Evolutionary conservation across 2,113 vertebrate genomes (phyloP), one percentile per base, ranked within the genome.

Genomic region (Hirundichthys speculiger): DNA sequence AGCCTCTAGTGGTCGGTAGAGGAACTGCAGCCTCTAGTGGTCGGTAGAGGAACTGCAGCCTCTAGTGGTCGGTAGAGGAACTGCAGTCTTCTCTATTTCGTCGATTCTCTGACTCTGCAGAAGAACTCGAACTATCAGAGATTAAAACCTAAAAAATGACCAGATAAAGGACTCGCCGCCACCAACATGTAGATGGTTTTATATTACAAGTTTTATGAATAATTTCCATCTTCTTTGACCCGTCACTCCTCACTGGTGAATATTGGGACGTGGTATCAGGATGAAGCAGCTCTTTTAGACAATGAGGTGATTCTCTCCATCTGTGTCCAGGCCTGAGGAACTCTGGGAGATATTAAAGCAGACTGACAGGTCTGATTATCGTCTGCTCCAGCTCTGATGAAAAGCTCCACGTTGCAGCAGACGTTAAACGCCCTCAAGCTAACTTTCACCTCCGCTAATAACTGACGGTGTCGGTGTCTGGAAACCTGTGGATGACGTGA

Each of bases 351-450:
- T 90, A 91, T 89, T 90, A 90, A 90, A 83, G 65, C 56, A 30
- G 80, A 86, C 73, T 80, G 88, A 91, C 86, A 90, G 88, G 88
- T 89, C 82, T 87, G 84, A 81, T 90, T 86, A 86, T 89, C 89
- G 87, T 86, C 56, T 77, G 46, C 55, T 66, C 60, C 54, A 40
- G 56, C 55, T 79, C 71, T 83, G 72, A 83, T 84, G 77, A 86
- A 84, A 83, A 81, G 79, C 56, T 50, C 46, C 41, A 55, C 64
- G 64, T 82, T 83, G 71, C 67, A 74, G 40, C 48, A 77, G 75
- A 73, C 73, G 65, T 66, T 57, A 58, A 73, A 18, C 80, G 83
- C 80, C 86, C 82, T 88, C 78, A 59, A 84, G 84, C 85, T 75
- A 73, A 87, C 79, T 82, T 85, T 86, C 81, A 83, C 82, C 76